phyloP scores from a whole-genome alignment of 2,113 vertebrate species.

The Cyanoliseus patagonus region DNA sequence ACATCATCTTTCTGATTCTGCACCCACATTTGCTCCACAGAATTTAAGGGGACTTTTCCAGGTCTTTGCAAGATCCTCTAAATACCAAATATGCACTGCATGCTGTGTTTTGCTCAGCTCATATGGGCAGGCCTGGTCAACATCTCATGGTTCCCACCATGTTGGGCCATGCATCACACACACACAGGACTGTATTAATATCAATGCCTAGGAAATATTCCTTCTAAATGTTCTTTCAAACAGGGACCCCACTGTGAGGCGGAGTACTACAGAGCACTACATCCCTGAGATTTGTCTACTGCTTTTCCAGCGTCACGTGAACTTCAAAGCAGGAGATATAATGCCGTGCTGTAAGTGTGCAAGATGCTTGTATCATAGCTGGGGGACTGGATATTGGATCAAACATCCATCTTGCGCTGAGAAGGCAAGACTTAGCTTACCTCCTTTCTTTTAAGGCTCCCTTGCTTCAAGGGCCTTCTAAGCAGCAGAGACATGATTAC shows the following conservation, averaged over 20 bases:
- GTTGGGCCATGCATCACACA: not conserved
- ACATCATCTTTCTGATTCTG: not conserved
- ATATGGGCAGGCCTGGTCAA: fast-evolving
- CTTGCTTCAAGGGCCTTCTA: not conserved
- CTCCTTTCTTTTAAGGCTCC: not conserved
- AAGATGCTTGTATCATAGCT: not conserved
- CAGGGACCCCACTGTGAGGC: not conserved
- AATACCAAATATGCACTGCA: not conserved
- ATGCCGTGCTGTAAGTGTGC: not conserved
- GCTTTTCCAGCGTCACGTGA: not conserved
- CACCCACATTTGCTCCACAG: not conserved
- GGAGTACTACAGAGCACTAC: not conserved
- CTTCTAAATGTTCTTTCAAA: not conserved
- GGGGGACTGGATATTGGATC: not conserved
- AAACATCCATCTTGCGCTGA: not conserved
- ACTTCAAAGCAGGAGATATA: not conserved
- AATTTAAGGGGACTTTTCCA: not conserved
- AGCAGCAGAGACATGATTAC: not conserved
- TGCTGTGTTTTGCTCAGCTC: not conserved
- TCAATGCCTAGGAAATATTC: not conserved
- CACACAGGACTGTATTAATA: not conserved
- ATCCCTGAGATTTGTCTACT: not conserved
- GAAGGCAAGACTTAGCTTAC: not conserved
- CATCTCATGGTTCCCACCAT: not conserved
- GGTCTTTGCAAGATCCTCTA: not conserved